Evolutionary conservation across 2,888 invertebrate genomes (phyloP).

Genomic region (Ganaspis brasiliensis): DNA sequence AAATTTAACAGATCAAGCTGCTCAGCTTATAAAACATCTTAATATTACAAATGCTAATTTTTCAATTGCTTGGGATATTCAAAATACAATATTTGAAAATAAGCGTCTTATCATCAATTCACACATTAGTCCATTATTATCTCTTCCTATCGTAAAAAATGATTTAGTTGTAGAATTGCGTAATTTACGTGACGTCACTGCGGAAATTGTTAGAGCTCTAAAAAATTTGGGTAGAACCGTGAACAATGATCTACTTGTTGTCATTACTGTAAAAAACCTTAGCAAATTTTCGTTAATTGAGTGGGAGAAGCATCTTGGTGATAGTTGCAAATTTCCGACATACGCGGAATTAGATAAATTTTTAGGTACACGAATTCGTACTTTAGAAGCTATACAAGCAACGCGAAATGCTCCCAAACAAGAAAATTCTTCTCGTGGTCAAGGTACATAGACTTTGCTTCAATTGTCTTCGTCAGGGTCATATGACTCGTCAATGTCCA

Average conservation of each 20-base stretch:
- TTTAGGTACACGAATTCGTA: neutral
- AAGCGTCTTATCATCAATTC: neutral
- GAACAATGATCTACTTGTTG: neutral
- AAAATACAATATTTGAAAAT: neutral
- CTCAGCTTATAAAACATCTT: neutral
- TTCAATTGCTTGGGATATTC: neutral
- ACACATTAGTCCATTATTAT: neutral
- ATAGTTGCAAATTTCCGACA: neutral
- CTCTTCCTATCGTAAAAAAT: neutral
- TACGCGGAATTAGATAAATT: neutral
- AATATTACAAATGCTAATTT: neutral
- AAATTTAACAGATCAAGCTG: neutral
- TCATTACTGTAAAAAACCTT: neutral
- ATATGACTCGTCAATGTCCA: neutral
- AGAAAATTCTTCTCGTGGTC: neutral
- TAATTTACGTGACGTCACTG: neutral
- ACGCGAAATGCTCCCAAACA: neutral
- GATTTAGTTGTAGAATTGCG: neutral
- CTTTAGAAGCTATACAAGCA: neutral
- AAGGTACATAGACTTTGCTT: slow-evolving; percentile 6
- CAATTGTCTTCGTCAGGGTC: slow-evolving; percentile 11
- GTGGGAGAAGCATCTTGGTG: neutral
- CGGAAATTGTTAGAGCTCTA: neutral
- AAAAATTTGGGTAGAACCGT: neutral
- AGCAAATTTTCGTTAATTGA: neutral